Base-by-base conservation (phyloP, 2,797 vertebrate genomes). In the Numenius phaeopus region DNA sequence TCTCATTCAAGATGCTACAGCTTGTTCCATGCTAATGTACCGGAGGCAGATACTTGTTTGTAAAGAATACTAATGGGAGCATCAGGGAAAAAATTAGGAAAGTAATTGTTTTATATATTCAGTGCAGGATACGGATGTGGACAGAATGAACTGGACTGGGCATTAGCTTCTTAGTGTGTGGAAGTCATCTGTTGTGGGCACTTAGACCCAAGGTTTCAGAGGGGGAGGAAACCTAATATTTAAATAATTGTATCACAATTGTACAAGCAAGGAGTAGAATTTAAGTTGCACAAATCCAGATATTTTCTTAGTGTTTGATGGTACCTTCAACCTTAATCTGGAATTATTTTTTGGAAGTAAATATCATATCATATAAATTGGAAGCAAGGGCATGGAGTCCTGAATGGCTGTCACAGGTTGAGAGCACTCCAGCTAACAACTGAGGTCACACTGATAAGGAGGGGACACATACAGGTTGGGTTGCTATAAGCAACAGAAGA, bases 331-430 rank as follows among this genome's bases (percentile, higher is more conserved):
- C 32, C 4, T 78, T 62, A 62, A 24, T 16, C 29, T 50, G 23
- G 39, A 80, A 69, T n/a, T 6, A 6, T 12, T 26, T 80, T 64
- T 65, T 52, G 11, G 3, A 61, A 62, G 39, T 30, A 58, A 62
- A 11, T 22, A 14, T 3, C 0, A 0, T 29, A 26, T 73, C 7
- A 7, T 24, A 9, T 14, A 9, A 32, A 7, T 13, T 44, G 13
- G 32, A 77, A 69, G 26, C 5, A 27, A 70, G 14, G 9, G 8
- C n/a, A 5, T 0, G 0, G 27, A 7, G 5, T 61, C 18, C 30
- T 50, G n/a, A 17, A 5, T 12, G 39, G 14, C n/a, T 82, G 21
- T 44, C 37, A 30, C 3, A 8, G 11, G 10, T 19, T 57, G 67
- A 29, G 39, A 66, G 26, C 23, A 5, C 5, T 62, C 14, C 20